These are phyloP conservation scores for Notoglanidium macrostoma DNA, from an alignment of 2,797 vertebrate genomes.

Conservation along the genomic window DNA sequence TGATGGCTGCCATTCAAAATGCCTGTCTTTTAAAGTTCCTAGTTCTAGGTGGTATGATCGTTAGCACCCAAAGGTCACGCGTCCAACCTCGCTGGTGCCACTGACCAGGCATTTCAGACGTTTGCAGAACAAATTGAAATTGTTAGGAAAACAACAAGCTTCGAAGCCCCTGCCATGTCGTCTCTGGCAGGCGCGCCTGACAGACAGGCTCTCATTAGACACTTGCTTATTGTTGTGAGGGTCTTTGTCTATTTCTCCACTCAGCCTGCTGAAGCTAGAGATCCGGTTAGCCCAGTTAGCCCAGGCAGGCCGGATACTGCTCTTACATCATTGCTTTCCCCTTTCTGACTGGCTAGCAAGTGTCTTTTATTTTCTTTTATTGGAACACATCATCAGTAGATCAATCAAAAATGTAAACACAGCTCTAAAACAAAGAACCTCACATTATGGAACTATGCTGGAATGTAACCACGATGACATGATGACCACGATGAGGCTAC, in stretches of 20 bases:
- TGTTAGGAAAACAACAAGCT: constrained; percentile 49
- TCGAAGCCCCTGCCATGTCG: constrained; percentile 41
- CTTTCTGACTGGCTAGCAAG: not conserved
- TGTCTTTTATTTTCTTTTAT: not conserved
- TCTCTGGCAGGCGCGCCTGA: constrained; percentile 38
- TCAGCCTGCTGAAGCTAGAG: constrained; percentile 37
- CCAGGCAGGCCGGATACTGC: not conserved
- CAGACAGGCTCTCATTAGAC: constrained; percentile 59
- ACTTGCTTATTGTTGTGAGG: constrained; percentile 59
- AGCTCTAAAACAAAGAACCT: not conserved
- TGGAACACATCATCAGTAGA: not conserved
- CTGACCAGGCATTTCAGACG: constrained; percentile 45
- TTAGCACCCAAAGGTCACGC: constrained; percentile 61
- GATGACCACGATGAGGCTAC: not conserved
- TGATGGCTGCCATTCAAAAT: constrained; percentile 38
- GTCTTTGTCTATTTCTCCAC: constrained; percentile 52
- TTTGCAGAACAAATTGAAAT: constrained; percentile 47
- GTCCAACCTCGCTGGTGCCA: constrained; percentile 46
- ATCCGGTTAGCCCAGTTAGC: not conserved
- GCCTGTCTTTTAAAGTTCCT: constrained; percentile 31
- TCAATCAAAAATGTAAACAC: not conserved
- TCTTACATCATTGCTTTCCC: not conserved
- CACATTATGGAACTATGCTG: not conserved
- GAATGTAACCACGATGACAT: not conserved
- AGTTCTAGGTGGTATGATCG: constrained; percentile 44